phyloP scores from a whole-genome alignment of 2,113 vertebrate species.

The Phyllopteryx taeniolatus region DNA sequence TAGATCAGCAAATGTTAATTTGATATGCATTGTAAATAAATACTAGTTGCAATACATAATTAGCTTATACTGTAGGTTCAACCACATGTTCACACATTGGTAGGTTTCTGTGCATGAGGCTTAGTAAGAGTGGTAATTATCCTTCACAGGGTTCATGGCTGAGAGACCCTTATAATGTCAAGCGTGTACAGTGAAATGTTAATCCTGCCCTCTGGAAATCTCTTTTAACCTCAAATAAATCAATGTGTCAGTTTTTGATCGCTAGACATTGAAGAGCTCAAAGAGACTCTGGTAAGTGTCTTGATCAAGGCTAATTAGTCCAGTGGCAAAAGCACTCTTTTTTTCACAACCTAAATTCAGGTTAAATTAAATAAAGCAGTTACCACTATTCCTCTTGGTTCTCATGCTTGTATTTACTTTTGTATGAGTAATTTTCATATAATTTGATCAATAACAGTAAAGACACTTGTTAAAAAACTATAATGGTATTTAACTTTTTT shows the following conservation, averaged over 20 bases:
- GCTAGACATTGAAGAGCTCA: conserved; percentile 53
- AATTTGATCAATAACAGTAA: too few species aligned
- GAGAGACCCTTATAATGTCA: conserved; percentile 44
- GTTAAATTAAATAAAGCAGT: neutral
- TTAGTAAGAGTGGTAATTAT: conserved; percentile 16
- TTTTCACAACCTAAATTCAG: conserved; percentile 35
- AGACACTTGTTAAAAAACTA: too few species aligned
- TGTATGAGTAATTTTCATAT: neutral
- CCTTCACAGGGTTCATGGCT: conserved; percentile 14
- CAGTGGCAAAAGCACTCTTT: conserved; percentile 33
- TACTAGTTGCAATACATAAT: too few species aligned
- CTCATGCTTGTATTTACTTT: conserved; percentile 31
- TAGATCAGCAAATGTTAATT: too few species aligned
- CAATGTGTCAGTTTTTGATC: conserved; percentile 64
- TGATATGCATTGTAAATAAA: too few species aligned
- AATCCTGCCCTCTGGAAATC: conserved; percentile 67
- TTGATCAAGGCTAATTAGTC: conserved; percentile 66
- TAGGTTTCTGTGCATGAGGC: conserved; percentile 16
- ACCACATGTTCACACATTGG: neutral
- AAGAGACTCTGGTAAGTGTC: conserved; percentile 58
- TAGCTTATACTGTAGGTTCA: neutral
- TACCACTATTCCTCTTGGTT: conserved; percentile 29
- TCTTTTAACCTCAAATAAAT: conserved; percentile 67
- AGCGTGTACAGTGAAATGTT: conserved; percentile 57
- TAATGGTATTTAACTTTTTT: too few species aligned